Conservation (phyloP, 92 coral and sea anemone genomes). For the Actinostola sp. region DNA sequence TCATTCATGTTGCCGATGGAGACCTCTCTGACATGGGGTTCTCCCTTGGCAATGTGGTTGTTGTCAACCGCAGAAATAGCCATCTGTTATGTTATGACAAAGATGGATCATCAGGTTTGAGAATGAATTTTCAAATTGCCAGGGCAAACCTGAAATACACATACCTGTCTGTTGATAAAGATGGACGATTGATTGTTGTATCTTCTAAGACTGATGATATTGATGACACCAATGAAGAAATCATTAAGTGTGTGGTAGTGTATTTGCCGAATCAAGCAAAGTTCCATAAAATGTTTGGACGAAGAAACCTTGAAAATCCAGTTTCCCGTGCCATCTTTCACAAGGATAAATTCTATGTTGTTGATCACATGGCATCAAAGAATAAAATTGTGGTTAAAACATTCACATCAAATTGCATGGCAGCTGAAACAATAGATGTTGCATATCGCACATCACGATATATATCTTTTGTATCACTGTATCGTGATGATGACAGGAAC, state of each 20-base stretch:
- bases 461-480: neutral
- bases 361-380: neutral
- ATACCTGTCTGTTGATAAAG: neutral
- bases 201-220: conserved; percentile 15
- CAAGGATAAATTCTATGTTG: conserved; percentile 13
- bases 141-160: conserved; percentile 4
- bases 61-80: conserved; percentile 30
- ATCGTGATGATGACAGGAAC: neutral
- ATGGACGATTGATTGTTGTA: conserved; percentile 18
- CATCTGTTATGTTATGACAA: conserved; percentile 22
- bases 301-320: conserved; percentile 2
- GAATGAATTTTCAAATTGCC: neutral
- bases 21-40: conserved; percentile 21
- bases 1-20: conserved; percentile 14
- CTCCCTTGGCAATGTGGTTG: conserved; percentile 1
- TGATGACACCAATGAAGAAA: neutral
- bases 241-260: conserved; percentile 16
- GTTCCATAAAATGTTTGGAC: conserved; percentile 19
- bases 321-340: conserved; percentile 24
- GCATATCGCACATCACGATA: too few species aligned
- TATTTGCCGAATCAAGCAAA: neutral
- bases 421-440: too few species aligned
- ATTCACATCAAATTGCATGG: neutral
- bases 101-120: conserved; percentile 10
- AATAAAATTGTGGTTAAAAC: neutral